Evolutionary conservation across 1,140 invertebrate genomes (phyloP).

Genomic region (Aporrectodea caliginosa): DNA sequence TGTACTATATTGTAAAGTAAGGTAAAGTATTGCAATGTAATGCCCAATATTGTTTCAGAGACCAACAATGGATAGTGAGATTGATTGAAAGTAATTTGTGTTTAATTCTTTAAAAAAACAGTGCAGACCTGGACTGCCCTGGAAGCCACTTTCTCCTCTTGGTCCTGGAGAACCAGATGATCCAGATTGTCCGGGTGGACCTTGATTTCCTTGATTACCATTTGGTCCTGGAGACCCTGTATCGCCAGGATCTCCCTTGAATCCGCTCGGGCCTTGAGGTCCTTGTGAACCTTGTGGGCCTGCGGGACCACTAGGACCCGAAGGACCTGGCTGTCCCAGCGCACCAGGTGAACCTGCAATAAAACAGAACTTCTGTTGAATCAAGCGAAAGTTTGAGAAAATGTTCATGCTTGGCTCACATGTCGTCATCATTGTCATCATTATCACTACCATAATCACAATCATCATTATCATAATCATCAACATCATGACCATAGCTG

Average conservation of each 20-base stretch:
- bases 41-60: too few species aligned
- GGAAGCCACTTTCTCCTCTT: background rate
- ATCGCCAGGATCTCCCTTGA: conserved; percentile 4
- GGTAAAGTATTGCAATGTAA: too few species aligned
- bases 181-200: conserved; percentile 33
- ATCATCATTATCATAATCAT: background rate
- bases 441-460: background rate
- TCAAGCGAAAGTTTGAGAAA: background rate
- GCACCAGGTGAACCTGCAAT: background rate
- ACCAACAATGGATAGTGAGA: too few species aligned
- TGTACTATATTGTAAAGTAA: too few species aligned
- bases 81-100: too few species aligned
- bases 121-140: conserved; percentile 2
- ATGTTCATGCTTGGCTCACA: background rate
- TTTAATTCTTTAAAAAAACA: too few species aligned
- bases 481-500: background rate
- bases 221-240: background rate
- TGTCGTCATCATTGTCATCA: background rate
- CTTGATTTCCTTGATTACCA: background rate
- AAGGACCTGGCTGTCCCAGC: background rate
- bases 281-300: conserved; percentile 6
- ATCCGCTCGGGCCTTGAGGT: background rate
- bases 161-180: conserved; percentile 32
- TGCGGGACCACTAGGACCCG: conserved; percentile 3
- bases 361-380: background rate